Base-by-base conservation (phyloP, 1,140 invertebrate species). In the Sarcophaga peregrina region DNA sequence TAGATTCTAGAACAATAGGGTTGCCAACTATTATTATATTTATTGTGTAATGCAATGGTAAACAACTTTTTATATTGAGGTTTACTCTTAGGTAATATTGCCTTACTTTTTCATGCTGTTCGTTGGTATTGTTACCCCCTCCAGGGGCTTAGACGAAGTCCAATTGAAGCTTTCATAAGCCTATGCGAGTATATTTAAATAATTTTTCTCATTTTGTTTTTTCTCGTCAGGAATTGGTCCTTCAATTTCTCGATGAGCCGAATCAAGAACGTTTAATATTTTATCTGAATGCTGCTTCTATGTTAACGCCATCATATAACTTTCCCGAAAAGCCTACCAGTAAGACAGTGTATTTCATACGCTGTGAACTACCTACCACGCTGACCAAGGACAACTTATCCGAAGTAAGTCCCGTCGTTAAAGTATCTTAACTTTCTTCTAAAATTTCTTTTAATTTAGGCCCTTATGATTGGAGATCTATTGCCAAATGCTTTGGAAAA, bases 401-500 rank as follows among this genome's bases (percentile, higher is more conserved):
- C 72, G 89, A 92, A 20, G 89, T 92, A 8, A 87, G 96, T 37
- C 62, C 17, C 11, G 72, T 15, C 9, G 45, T 54, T 25, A 45
- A 11, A 52, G 46, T 47, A 54, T 17, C 2, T 15, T 74, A 52
- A 45, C 52, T 75, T 11, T 52, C 13, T 52, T 37, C 25, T 1
- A 1, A 20, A 7, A 47, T 15, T 6, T 82, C 25, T 54, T 45
- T 37, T 54, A 9, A 2, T 0, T 62, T 50, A 88, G 87, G 81
- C 83, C 1, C 83, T 88, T 9, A 85, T 87, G 84, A 84, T 86
- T 83, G 87, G 87, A 10, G 87, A 88, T 82, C 76, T 88, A 25
- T 58, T 96, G 86, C 92, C 93, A 86, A 93, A 93, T 85, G 93
- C 95, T 0, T 90, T 97, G 8, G 95, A 96, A 25, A 95, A 96